These are phyloP conservation scores for Halichoeres trimaculatus DNA, from an alignment of 2,113 vertebrate genomes.

Conservation along the genomic window DNA sequence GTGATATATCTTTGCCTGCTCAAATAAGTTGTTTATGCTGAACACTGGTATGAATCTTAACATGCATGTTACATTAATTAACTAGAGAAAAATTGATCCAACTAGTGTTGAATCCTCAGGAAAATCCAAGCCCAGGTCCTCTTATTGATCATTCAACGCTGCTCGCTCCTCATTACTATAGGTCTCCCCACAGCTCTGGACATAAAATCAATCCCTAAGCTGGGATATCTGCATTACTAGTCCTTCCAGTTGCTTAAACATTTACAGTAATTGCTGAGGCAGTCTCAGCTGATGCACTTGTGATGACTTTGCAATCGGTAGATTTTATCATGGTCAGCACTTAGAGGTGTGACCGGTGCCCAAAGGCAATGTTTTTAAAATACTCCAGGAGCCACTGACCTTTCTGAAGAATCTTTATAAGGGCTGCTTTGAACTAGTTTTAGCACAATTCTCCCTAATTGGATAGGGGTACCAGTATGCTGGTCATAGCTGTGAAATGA, in stretches of 20 bases:
- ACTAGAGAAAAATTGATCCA: conserved; percentile 4
- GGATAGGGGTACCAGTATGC: neutral
- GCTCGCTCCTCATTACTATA: conserved; percentile 38
- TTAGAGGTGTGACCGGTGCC: neutral
- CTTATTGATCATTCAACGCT: conserved; percentile 35
- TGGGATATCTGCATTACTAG: conserved; percentile 46
- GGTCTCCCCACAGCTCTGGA: conserved; percentile 31
- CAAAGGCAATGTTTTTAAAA: conserved; percentile 5
- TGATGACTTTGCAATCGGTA: conserved; percentile 55
- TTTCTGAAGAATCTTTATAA: neutral
- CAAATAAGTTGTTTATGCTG: neutral
- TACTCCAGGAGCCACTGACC: neutral
- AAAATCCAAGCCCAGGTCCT: conserved; percentile 19
- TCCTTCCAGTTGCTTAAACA: conserved; percentile 29
- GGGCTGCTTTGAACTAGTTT: neutral
- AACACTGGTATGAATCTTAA: neutral
- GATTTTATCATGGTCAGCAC: conserved; percentile 38
- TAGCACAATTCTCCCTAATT: no score
- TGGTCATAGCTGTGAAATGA: neutral
- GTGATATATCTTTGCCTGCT: neutral
- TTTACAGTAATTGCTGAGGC: conserved; percentile 46
- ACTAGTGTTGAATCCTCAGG: conserved; percentile 4
- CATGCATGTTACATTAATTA: conserved; percentile 7
- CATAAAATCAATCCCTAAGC: conserved; percentile 55
- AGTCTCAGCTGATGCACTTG: conserved; percentile 23